phyloP scores from a whole-genome alignment of 2,797 vertebrate species.

The Sebastes itinus region DNA sequence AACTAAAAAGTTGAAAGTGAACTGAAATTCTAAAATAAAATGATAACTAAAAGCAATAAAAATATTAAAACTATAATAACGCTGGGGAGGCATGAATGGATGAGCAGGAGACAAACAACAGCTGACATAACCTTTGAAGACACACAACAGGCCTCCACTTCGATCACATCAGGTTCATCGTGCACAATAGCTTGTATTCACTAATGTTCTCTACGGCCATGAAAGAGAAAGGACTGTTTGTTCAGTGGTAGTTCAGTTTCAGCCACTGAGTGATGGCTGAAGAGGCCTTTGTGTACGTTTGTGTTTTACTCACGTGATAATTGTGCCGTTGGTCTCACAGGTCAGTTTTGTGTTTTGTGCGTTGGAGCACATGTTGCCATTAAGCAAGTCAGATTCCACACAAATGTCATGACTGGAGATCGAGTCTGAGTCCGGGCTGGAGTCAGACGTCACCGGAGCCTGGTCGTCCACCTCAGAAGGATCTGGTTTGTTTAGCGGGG shows the following conservation, averaged over 20 bases:
- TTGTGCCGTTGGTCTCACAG: constrained; percentile 79
- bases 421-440: constrained; percentile 67
- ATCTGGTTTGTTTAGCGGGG: constrained; percentile 72
- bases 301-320: constrained; percentile 91
- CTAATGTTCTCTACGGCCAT: constrained; percentile 9
- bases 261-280: constrained; percentile 3
- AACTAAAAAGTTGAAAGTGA: not conserved
- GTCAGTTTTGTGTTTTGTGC: constrained; percentile 33
- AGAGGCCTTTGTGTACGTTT: not conserved
- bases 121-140: not conserved
- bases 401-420: constrained; percentile 44
- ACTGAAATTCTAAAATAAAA: not conserved
- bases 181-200: constrained; percentile 50
- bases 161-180: constrained; percentile 18
- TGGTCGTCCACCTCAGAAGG: constrained; percentile 70
- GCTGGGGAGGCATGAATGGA: not conserved
- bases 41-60: not conserved
- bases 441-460: constrained; percentile 66
- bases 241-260: constrained; percentile 35
- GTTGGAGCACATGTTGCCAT: constrained; percentile 69
- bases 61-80: constrained; percentile 15
- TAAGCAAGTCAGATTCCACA: constrained; percentile 78
- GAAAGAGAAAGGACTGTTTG: constrained; percentile 42
- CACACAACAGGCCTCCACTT: not conserved
- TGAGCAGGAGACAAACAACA: constrained; percentile 43